Evolutionary conservation across 92 coral and sea anemone species (phyloP).

Genomic region (Zoanthus sociatus): DNA sequence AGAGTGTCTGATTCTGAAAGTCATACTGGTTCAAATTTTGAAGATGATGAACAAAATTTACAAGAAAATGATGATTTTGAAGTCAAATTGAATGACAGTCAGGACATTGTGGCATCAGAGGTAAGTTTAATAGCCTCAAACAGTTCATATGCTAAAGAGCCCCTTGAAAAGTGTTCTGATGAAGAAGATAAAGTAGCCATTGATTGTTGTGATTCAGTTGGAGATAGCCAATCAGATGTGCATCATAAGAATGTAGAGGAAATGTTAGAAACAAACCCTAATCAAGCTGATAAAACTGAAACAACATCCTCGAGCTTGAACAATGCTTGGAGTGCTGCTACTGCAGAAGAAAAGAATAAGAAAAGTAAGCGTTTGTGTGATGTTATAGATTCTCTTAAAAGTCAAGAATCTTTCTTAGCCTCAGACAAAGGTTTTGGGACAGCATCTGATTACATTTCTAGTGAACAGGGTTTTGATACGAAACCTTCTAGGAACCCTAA

Average conservation of each 20-base stretch:
- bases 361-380: not conserved
- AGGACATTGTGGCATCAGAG: not conserved
- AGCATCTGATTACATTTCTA: not conserved
- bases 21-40: not conserved
- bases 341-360: not conserved
- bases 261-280: not conserved
- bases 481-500: not conserved
- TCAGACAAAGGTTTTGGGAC: not conserved
- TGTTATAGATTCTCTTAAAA: not conserved
- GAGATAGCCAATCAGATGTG: not conserved
- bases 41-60: constrained; percentile 37
- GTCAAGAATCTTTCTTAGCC: not conserved
- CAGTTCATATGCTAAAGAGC: not conserved
- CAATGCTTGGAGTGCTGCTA: not conserved
- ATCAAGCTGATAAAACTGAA: not conserved
- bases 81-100: constrained; percentile 22
- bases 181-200: not conserved
- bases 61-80: constrained; percentile 41
- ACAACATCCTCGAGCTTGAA: not conserved
- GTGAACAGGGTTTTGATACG: not conserved
- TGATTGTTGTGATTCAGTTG: not conserved
- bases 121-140: not conserved
- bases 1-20: not conserved
- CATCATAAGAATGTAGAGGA: constrained; percentile 10
- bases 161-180: not conserved